Conservation (phyloP, 1,140 invertebrate species). For the Diorhabda elongata region DNA sequence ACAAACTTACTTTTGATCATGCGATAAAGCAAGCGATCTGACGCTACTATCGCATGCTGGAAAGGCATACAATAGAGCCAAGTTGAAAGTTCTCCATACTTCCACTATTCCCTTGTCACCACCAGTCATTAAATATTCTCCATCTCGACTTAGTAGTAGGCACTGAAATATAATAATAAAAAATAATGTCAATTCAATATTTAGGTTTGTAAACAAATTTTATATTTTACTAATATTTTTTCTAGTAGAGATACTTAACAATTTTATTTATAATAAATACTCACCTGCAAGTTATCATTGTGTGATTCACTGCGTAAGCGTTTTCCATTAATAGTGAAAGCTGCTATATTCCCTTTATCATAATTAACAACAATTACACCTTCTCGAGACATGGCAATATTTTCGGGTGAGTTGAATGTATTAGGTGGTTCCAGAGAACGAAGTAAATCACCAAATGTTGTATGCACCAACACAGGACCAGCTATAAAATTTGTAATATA, state of each 20-base stretch:
- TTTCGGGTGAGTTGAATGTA: constrained; percentile 79
- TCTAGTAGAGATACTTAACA: not conserved
- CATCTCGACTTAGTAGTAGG: constrained; percentile 91
- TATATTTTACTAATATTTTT: not conserved
- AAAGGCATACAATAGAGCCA: constrained; percentile 94
- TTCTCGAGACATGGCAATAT: constrained; percentile 90
- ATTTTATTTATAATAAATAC: constrained; percentile 12
- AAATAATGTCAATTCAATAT: not conserved
- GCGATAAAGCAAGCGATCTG: constrained; percentile 86
- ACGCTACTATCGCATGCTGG: constrained; percentile 93
- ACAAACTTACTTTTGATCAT: constrained; percentile 89
- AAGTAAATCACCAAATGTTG: constrained; percentile 96
- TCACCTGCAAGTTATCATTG: constrained; percentile 91
- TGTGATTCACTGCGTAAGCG: constrained; percentile 82
- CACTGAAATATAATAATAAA: constrained; percentile 60
- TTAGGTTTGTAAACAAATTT: not conserved
- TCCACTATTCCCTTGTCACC: constrained; percentile 96
- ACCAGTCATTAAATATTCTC: constrained; percentile 95
- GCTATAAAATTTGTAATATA: constrained; percentile 52
- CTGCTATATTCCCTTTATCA: constrained; percentile 85
- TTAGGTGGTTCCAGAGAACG: constrained; percentile 80
- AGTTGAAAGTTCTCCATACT: constrained; percentile 96
- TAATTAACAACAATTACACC: constrained; percentile 95
- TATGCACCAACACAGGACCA: constrained; percentile 95
- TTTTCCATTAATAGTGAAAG: constrained; percentile 89